These are phyloP conservation scores for Thera britannica DNA, from an alignment of 2,888 invertebrate species.

Conservation along the genomic window DNA sequence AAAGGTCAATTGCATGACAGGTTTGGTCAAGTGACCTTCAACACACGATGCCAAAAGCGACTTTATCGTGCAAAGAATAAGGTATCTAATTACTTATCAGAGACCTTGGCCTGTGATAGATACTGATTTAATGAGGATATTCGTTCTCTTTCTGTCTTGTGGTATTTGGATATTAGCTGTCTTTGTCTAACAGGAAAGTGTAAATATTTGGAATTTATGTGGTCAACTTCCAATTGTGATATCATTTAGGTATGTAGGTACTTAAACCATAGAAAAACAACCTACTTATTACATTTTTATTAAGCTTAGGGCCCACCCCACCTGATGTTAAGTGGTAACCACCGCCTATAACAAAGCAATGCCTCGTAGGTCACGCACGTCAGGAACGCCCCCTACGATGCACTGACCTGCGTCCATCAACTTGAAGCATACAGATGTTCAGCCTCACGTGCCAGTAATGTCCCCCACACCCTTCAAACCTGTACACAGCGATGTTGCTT, in stretches of 20 bases:
- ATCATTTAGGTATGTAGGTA: neutral
- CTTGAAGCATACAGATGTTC: too few relatives aligned
- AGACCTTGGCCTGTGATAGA: constrained; percentile 6
- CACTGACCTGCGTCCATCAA: too few relatives aligned
- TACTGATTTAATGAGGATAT: neutral
- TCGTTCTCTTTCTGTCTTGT: neutral
- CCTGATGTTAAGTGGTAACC: neutral
- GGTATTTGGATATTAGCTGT: neutral
- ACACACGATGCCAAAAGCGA: neutral
- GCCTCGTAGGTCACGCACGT: too few relatives aligned
- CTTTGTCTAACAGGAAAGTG: neutral
- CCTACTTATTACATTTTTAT: too few relatives aligned
- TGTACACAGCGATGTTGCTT: too few relatives aligned
- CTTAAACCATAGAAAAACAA: too few relatives aligned
- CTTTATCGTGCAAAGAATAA: constrained; percentile 17
- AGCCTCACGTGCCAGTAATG: too few relatives aligned
- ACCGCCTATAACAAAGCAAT: neutral
- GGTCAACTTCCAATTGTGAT: neutral
- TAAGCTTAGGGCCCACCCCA: too few relatives aligned
- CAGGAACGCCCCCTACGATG: too few relatives aligned
- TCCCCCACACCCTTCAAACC: too few relatives aligned
- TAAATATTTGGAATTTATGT: neutral
- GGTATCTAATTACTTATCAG: constrained; percentile 3
- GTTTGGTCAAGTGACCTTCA: constrained; percentile 20
- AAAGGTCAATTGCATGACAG: neutral